Conservation (phyloP, 2,113 vertebrate species). For the Steatornis caripensis region DNA sequence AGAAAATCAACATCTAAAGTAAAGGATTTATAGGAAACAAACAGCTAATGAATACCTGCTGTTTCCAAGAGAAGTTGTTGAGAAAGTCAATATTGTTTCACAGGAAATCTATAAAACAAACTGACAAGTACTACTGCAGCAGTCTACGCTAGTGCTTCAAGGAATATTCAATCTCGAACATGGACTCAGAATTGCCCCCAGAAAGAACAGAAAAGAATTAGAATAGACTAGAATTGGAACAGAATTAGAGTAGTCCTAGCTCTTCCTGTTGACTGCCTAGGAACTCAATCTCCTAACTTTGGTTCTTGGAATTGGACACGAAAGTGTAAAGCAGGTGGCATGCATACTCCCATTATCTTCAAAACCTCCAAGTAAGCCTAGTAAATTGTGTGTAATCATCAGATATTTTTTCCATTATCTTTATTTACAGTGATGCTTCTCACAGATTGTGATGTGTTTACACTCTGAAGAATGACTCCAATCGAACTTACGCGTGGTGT, state of each 20-base stretch:
- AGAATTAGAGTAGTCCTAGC: not conserved
- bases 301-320: not conserved
- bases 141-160: not conserved
- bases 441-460: not conserved
- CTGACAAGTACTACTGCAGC: slow-evolving; percentile 19
- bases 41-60: slow-evolving; percentile 46
- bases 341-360: not conserved
- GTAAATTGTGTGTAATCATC: not conserved
- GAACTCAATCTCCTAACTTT: not conserved
- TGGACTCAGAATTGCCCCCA: not conserved
- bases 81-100: slow-evolving; percentile 55
- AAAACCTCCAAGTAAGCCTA: not conserved
- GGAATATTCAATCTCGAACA: not conserved
- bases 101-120: slow-evolving; percentile 53
- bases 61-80: slow-evolving; percentile 22
- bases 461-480: not conserved
- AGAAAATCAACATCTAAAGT: not conserved
- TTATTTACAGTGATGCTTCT: not conserved
- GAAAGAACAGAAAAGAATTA: not conserved
- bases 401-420: not conserved
- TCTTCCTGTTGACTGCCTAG: not conserved
- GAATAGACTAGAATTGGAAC: not conserved
- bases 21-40: not conserved
- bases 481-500: not conserved
- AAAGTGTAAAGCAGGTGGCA: not conserved